Evolutionary conservation across 2,797 vertebrate genomes (phyloP).

Genomic region (Gymnoscopelus microlampas): DNA sequence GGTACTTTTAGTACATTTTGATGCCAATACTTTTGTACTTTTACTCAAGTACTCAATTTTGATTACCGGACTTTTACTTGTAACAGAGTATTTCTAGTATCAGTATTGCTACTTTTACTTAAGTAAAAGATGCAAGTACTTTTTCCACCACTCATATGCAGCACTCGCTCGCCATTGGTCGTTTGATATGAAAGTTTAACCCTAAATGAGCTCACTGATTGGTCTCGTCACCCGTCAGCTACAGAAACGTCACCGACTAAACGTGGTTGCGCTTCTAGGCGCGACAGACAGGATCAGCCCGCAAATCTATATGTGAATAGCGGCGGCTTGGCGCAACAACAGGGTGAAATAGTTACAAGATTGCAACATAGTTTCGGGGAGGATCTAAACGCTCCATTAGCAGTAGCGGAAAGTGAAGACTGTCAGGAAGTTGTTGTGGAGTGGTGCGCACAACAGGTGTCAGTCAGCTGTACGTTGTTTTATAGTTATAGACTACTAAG

Average conservation of each 20-base stretch:
- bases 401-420: conserved; percentile 24
- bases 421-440: not conserved
- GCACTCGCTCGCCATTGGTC: not conserved
- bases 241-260: not conserved
- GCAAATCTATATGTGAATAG: not conserved
- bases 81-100: no score
- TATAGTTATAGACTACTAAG: no score
- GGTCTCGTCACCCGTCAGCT: conserved; percentile 6
- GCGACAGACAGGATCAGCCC: no score
- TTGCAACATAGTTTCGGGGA: conserved; percentile 37
- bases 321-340: conserved; percentile 10
- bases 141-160: no score
- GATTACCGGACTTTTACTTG: no score
- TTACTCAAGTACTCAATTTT: no score
- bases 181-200: no score
- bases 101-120: no score
- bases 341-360: not conserved
- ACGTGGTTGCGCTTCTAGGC: no score
- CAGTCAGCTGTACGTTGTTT: not conserved
- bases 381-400: conserved; percentile 26
- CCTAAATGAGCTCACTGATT: conserved; percentile 5
- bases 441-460: not conserved
- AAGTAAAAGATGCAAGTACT: no score
- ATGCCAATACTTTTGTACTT: no score
- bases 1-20: no score